These are phyloP conservation scores for Mizuhopecten yessoensis DNA, from an alignment of 1,140 invertebrate species.

Conservation along the genomic window DNA sequence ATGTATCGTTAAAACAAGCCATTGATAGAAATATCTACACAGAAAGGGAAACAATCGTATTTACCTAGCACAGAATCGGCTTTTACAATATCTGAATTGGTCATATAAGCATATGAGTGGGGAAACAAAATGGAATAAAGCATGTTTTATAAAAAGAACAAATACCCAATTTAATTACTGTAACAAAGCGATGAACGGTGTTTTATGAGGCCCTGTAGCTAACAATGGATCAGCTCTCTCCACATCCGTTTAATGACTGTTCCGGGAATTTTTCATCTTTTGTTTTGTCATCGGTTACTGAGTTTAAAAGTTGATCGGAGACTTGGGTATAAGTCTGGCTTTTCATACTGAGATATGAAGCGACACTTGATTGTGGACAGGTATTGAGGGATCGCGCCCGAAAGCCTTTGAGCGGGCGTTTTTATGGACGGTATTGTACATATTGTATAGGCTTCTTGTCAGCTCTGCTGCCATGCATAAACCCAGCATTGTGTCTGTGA, in stretches of 20 bases:
- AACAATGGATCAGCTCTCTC: background rate
- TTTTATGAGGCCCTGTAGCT: background rate
- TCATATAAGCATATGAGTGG: background rate
- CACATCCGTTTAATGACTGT: background rate
- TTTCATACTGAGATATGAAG: constrained; percentile 18
- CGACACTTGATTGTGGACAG: background rate
- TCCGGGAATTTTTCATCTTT: background rate
- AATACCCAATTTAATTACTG: background rate
- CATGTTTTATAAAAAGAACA: constrained; percentile 25
- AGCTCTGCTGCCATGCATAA: constrained; percentile 24
- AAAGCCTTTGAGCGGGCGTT: background rate
- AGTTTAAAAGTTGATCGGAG: constrained; percentile 32
- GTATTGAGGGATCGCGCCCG: constrained; percentile 6
- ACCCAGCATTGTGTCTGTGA: background rate
- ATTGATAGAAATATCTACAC: no score
- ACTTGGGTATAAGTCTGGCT: background rate
- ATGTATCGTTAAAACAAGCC: no score
- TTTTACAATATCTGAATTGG: background rate
- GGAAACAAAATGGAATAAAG: constrained; percentile 8
- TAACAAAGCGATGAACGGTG: background rate
- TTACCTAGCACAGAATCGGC: no score
- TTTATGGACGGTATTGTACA: background rate
- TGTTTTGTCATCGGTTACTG: background rate
- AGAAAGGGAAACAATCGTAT: no score
- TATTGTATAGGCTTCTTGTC: constrained; percentile 8